Evolutionary conservation across 2,113 vertebrate species (phyloP).

Genomic region (Pygoscelis antarcticus): DNA sequence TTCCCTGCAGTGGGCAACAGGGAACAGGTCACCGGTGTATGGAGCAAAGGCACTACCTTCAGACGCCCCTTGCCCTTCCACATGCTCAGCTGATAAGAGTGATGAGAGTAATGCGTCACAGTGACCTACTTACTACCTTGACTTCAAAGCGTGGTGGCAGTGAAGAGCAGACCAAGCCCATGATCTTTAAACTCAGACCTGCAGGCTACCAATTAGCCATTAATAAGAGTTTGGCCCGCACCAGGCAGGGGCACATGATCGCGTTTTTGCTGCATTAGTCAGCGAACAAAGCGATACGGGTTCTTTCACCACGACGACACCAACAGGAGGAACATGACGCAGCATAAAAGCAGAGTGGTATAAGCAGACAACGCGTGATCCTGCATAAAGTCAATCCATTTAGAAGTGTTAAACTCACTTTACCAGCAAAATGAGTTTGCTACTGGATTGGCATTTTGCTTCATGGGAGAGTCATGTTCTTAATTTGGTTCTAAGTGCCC

Average conservation of each 20-base stretch:
- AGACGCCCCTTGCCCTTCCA: not conserved
- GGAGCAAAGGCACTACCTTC: not conserved
- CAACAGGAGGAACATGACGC: not conserved
- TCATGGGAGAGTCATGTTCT: not conserved
- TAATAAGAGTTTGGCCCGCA: not conserved
- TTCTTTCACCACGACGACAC: not conserved
- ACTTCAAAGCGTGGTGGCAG: rapidly evolving
- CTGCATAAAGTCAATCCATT: conserved; percentile 18
- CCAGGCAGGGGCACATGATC: not conserved
- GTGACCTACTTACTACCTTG: not conserved
- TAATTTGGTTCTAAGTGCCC: not conserved
- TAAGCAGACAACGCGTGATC: not conserved
- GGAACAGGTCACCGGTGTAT: rapidly evolving
- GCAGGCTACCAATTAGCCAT: not conserved
- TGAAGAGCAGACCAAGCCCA: not conserved
- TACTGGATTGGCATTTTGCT: not conserved
- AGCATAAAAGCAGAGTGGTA: not conserved
- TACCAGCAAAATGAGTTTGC: not conserved
- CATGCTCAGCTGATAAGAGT: rapidly evolving
- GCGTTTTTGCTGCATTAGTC: not conserved
- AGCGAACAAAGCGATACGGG: rapidly evolving
- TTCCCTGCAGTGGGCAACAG: rapidly evolving
- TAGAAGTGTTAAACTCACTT: not conserved
- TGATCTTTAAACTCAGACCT: not conserved
- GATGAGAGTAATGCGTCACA: rapidly evolving